Base-by-base conservation (phyloP, 2,113 vertebrate species). In the Empidonax traillii region DNA sequence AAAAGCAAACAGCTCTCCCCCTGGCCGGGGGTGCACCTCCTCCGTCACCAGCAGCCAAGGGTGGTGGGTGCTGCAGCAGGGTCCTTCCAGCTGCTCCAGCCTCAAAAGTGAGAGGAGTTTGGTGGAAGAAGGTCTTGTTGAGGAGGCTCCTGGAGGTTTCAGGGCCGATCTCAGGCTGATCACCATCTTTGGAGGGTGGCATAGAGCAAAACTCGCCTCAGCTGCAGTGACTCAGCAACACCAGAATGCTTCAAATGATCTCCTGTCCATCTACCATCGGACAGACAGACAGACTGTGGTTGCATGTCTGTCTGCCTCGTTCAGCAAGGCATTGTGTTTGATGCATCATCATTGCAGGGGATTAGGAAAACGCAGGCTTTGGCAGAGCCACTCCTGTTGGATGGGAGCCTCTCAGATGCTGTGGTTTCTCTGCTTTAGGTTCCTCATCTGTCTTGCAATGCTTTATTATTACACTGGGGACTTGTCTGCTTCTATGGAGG, bases 1-100 rank as follows among this genome's bases (percentile, higher is more conserved):
- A 79, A 93, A 95, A 94, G 78, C 93, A 94, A 95, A 91, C 89
- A 85, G 41, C n/a, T 91, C 84, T 91, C 19, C 61, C 65, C 37
- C 28, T 88, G 0, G 7, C 80, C 39, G 61, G 76, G 14, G 49
- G 33, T 37, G 56, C 27, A 0, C 14, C 13, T 52, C 5, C 8
- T 86, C 90, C 10, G 3, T n/a, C 17, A 3, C 1, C 2, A 12
- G 5, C 55, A 10, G 92, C 61, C 52, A 0, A 0, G 71, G 8
- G 0, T 21, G 77, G 76, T 59, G 93, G 84, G 81, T 41, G 9
- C 78, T 21, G 71, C 18, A 23, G 41, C 65, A n/a, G 52, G 31
- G 4, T 13, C 44, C 69, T 63, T 30, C 84, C 83, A 8, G 55
- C 1, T 31, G 77, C 80, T 67, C 51, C 33, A 71, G 49, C 5